These are phyloP conservation scores for Pyrocoelia pectoralis DNA, from an alignment of 2,888 invertebrate species.

Conservation along the genomic window DNA sequence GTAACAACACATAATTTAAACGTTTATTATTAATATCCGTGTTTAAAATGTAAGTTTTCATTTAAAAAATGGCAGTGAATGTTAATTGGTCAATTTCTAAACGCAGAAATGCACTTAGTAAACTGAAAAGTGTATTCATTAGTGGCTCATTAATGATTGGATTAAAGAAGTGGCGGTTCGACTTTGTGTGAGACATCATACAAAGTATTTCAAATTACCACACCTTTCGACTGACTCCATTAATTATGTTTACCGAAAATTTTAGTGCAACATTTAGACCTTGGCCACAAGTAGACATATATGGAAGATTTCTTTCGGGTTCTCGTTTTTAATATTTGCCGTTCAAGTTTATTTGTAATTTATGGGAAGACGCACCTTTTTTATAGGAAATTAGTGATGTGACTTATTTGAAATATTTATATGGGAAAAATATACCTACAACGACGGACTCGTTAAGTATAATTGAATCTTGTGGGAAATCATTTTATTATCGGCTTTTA, in stretches of 20 bases:
- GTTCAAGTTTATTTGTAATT: neutral
- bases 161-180: constrained; percentile 40
- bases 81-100: constrained; percentile 1
- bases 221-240: constrained; percentile 40
- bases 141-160: constrained; percentile 41
- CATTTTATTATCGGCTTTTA: constrained; percentile 24
- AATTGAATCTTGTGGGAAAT: constrained; percentile 27
- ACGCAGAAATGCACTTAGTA: constrained; percentile 2
- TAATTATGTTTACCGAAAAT: constrained; percentile 36
- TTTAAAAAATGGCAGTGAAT: neutral
- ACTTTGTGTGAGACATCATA: constrained; percentile 40
- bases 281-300: constrained; percentile 13
- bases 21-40: neutral
- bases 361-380: neutral
- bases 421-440: neutral
- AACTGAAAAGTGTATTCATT: constrained; percentile 25
- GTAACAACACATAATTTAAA: neutral
- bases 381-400: neutral
- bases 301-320: constrained; percentile 22
- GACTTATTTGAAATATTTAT: neutral
- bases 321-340: constrained; percentile 21
- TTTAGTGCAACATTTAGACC: constrained; percentile 22
- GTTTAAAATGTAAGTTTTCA: neutral
- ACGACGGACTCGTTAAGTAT: constrained; percentile 6
- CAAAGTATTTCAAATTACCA: constrained; percentile 41